Evolutionary conservation across 2,888 invertebrate species (phyloP).

Genomic region (Lepidochrysops patricia): DNA sequence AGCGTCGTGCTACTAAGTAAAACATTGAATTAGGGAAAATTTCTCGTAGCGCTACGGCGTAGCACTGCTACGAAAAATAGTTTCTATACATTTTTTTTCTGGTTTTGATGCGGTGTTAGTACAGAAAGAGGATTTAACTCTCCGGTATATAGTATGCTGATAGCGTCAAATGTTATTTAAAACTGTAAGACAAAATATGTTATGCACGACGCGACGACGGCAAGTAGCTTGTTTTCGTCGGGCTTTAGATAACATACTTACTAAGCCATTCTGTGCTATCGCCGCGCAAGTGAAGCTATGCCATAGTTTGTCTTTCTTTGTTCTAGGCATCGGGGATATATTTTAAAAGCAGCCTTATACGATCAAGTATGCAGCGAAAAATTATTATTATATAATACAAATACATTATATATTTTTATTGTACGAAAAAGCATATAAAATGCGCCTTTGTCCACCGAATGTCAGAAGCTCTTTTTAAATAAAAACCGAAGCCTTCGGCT

Average conservation of each 20-base stretch:
- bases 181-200: not conserved
- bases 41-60: not conserved
- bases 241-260: not conserved
- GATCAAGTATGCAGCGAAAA: not conserved
- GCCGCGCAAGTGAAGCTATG: not conserved
- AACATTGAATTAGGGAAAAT: not conserved
- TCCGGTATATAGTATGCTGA: not conserved
- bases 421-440: not conserved
- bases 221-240: not conserved
- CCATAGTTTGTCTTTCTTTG: constrained; percentile 2
- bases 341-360: not conserved
- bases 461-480: not conserved
- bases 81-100: no score
- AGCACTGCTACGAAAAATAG: not conserved
- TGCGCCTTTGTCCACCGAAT: not conserved
- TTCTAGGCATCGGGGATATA: not conserved
- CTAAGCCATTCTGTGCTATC: not conserved
- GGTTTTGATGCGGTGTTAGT: no score
- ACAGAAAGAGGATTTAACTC: no score
- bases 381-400: not conserved
- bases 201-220: not conserved
- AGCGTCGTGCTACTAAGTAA: not conserved
- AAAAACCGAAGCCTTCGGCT: not conserved
- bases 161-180: not conserved
- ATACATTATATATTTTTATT: not conserved